These are phyloP conservation scores for Pollimyrus isidori DNA, from an alignment of 2,113 vertebrate genomes.

Conservation along the genomic window DNA sequence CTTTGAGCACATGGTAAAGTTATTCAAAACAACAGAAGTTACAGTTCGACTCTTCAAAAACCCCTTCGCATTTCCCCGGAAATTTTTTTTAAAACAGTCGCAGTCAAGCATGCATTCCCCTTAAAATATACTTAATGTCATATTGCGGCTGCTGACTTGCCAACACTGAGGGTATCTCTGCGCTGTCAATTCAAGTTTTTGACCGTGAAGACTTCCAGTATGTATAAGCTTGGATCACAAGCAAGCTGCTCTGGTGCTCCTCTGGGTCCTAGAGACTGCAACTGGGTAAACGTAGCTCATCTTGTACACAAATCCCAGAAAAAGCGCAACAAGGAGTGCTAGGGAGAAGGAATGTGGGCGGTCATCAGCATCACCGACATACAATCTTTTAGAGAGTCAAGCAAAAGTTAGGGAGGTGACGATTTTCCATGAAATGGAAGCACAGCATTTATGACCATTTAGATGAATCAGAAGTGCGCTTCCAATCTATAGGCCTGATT, in stretches of 20 bases:
- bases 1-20: conserved; percentile 4
- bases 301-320: background rate
- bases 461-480: background rate
- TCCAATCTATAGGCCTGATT: background rate
- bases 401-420: background rate
- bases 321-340: background rate
- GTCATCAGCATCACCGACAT: conserved; percentile 37
- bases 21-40: conserved; percentile 13
- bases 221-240: conserved; percentile 4
- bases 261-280: conserved; percentile 39
- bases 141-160: background rate
- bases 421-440: background rate
- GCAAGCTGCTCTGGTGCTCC: conserved; percentile 25
- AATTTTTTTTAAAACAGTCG: background rate
- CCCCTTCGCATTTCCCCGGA: background rate
- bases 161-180: background rate
- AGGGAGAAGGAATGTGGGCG: conserved; percentile 44
- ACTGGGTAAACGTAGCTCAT: conserved; percentile 29
- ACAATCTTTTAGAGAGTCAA: background rate
- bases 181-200: conserved; percentile 30
- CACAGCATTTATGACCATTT: background rate
- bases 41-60: background rate
- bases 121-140: background rate
- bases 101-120: background rate
- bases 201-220: conserved; percentile 27